Evolutionary conservation across 1,140 invertebrate species (phyloP).

Genomic region (Leptopilina boulardi): DNA sequence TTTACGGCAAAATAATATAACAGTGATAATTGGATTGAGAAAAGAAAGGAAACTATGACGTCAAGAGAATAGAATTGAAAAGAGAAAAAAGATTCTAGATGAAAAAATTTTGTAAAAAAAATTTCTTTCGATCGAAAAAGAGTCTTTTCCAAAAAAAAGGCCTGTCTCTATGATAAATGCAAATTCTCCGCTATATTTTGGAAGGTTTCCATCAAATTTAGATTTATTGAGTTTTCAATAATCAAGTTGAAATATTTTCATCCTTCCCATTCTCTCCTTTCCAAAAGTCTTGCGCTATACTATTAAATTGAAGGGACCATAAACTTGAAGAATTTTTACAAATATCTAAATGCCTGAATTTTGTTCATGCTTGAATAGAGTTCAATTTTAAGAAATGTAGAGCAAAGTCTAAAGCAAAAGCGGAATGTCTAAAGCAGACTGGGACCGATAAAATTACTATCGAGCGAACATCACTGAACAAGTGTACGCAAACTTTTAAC

Average conservation of each 20-base stretch:
- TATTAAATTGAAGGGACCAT: background rate
- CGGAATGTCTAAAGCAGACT: conserved; percentile 19
- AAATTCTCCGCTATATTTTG: background rate
- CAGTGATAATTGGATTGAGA: background rate
- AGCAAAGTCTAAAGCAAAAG: background rate
- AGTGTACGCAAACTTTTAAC: conserved; percentile 31
- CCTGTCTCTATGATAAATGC: too few species aligned
- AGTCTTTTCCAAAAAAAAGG: too few species aligned
- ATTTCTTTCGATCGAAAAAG: too few species aligned
- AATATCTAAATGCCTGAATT: background rate
- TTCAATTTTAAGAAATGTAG: conserved; percentile 27
- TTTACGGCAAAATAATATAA: too few species aligned
- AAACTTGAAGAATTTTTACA: background rate
- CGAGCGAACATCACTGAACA: conserved; percentile 6
- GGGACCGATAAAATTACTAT: conserved; percentile 22
- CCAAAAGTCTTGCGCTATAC: too few species aligned
- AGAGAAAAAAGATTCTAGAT: too few species aligned
- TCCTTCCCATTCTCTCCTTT: too few species aligned
- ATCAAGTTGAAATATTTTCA: background rate
- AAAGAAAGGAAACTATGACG: background rate
- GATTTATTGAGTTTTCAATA: background rate
- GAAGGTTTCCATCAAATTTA: background rate
- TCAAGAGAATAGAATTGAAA: too few species aligned
- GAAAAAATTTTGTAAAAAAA: too few species aligned
- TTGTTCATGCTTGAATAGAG: background rate